Conservation (phyloP, 2,113 vertebrate genomes). For the Pomatostomus ruficeps region DNA sequence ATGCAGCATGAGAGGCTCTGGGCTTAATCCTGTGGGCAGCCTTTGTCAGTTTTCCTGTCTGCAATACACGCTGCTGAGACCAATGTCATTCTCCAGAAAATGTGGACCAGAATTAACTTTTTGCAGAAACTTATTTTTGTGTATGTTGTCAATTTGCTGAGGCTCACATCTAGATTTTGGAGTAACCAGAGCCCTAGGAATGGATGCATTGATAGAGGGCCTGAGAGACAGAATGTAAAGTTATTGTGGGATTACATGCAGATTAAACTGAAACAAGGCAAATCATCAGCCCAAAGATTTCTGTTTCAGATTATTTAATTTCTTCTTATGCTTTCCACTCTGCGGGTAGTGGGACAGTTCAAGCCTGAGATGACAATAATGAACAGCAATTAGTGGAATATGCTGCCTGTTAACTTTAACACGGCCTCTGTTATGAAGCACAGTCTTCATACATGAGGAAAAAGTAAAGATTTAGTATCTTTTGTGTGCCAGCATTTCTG, state of each 20-base stretch:
- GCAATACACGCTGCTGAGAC: not conserved
- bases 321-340: not conserved
- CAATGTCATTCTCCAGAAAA: not conserved
- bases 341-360: not conserved
- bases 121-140: not conserved
- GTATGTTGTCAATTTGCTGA: not conserved
- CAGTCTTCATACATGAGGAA: not conserved
- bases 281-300: not conserved
- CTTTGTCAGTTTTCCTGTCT: not conserved
- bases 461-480: not conserved
- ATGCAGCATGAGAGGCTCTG: not conserved
- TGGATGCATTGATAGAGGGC: not conserved
- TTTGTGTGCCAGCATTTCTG: accelerated
- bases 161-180: not conserved
- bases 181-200: not conserved
- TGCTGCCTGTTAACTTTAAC: not conserved
- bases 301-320: not conserved
- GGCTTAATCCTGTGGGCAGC: not conserved
- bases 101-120: not conserved
- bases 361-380: not conserved
- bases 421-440: not conserved
- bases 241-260: not conserved
- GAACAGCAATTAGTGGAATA: not conserved
- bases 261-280: not conserved
- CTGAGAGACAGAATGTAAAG: not conserved